A percentile compares a stretch with the other conserved stretches of the same genome.
Evolutionary conservation across 2,888 invertebrate genomes (phyloP).

Genomic region (Orthosia gothica): DNA sequence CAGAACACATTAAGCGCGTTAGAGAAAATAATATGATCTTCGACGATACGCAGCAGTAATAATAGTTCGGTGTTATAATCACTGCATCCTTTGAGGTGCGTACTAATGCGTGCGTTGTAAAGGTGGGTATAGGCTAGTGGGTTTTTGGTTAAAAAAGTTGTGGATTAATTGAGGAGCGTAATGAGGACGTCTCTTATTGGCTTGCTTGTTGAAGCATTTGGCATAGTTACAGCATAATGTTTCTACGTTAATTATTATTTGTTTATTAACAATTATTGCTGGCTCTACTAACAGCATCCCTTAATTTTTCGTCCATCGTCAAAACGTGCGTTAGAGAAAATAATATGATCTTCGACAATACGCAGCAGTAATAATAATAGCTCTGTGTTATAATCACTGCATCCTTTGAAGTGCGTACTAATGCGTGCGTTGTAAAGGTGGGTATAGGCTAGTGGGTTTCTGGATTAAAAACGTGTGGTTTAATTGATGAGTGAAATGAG

Average conservation of each 20-base stretch:
- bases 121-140: slow-evolving; percentile 11
- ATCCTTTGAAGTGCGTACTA: slow-evolving; percentile 56
- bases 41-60: slow-evolving; percentile 64
- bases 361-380: slow-evolving; percentile 65
- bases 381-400: slow-evolving; percentile 59
- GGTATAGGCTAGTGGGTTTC: background rate
- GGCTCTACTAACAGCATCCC: too few relatives aligned
- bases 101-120: slow-evolving; percentile 47
- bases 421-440: slow-evolving; percentile 45
- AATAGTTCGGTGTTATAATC: slow-evolving; percentile 60
- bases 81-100: slow-evolving; percentile 58
- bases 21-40: slow-evolving; percentile 69
- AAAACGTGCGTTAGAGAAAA: slow-evolving; percentile 64
- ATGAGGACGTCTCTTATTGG: background rate
- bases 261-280: background rate
- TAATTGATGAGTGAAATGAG: too few relatives aligned
- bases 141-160: background rate
- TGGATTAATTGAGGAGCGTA: background rate
- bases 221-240: background rate
- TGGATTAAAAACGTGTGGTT: background rate
- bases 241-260: too few relatives aligned
- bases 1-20: slow-evolving; percentile 59
- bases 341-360: slow-evolving; percentile 67
- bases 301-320: slow-evolving; percentile 17
- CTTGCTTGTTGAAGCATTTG: background rate